phyloP scores from a whole-genome alignment of 2,888 invertebrate genomes.

The Pandemis corylana region DNA sequence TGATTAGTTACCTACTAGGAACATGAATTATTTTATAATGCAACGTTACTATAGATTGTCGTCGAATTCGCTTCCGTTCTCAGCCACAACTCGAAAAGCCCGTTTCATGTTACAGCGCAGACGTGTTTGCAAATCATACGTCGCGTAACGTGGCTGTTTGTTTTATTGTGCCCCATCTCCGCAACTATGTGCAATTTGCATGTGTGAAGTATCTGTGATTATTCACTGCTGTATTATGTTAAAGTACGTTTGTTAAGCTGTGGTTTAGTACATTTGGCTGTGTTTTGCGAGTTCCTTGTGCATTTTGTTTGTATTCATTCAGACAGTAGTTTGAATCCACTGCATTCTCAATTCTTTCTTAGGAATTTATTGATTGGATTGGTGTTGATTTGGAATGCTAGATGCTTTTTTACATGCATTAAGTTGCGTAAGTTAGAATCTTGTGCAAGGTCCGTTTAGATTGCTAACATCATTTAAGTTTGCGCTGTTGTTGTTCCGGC shows the following conservation, averaged over 20 bases:
- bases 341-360: neutral
- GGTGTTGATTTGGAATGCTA: too few species aligned
- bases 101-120: conserved; percentile 57
- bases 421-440: too few species aligned
- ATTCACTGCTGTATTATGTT: conserved; percentile 15
- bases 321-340: too few species aligned
- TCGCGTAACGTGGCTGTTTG: conserved; percentile 47
- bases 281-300: neutral
- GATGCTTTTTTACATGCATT: too few species aligned
- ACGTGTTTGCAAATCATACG: conserved; percentile 66
- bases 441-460: too few species aligned
- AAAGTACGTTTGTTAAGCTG: neutral
- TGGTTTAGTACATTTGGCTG: neutral
- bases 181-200: conserved; percentile 29
- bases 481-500: too few species aligned
- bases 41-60: neutral
- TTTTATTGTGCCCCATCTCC: conserved; percentile 42
- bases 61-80: neutral
- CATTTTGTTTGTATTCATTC: neutral
- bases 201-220: conserved; percentile 15
- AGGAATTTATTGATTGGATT: neutral
- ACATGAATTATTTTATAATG: neutral
- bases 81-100: conserved; percentile 39
- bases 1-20: too few species aligned
- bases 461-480: too few species aligned